These are phyloP conservation scores for Sphecodes monilicornis DNA, from an alignment of 2,888 invertebrate species.

Conservation along the genomic window DNA sequence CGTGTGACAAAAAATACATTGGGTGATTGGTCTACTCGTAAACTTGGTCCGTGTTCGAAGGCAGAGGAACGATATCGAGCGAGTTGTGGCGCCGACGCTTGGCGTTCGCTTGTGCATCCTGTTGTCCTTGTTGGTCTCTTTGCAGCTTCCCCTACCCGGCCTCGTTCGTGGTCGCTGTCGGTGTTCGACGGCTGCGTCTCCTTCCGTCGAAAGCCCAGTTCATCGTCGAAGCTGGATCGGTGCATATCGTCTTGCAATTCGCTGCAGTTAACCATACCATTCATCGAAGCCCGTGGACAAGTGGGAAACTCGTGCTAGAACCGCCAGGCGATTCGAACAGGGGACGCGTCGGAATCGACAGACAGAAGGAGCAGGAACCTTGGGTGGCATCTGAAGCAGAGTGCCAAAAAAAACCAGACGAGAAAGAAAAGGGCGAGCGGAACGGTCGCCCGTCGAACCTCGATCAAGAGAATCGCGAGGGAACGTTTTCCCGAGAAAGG, in stretches of 20 bases:
- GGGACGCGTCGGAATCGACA: neutral
- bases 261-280: neutral
- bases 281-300: neutral
- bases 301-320: neutral
- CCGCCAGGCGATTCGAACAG: neutral
- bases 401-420: neutral
- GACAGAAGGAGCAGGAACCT: neutral
- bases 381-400: neutral
- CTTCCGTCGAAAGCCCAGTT: slow-evolving; percentile 70
- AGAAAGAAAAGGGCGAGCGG: slow-evolving; percentile 38
- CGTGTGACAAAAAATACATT: neutral
- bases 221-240: slow-evolving; percentile 72
- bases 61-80: slow-evolving; percentile 75
- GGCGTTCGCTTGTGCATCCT: slow-evolving; percentile 40
- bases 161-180: slow-evolving; percentile 17
- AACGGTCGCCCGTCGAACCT: slow-evolving; percentile 45
- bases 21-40: neutral
- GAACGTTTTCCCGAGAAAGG: slow-evolving; percentile 32
- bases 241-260: slow-evolving; percentile 49
- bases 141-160: slow-evolving; percentile 38
- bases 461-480: slow-evolving; percentile 27
- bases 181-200: slow-evolving; percentile 43
- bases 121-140: slow-evolving; percentile 23
- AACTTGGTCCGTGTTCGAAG: slow-evolving; percentile 19
- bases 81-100: slow-evolving; percentile 76